Evolutionary conservation across 2,888 invertebrate species (phyloP).

Genomic region (Plusia festucae): DNA sequence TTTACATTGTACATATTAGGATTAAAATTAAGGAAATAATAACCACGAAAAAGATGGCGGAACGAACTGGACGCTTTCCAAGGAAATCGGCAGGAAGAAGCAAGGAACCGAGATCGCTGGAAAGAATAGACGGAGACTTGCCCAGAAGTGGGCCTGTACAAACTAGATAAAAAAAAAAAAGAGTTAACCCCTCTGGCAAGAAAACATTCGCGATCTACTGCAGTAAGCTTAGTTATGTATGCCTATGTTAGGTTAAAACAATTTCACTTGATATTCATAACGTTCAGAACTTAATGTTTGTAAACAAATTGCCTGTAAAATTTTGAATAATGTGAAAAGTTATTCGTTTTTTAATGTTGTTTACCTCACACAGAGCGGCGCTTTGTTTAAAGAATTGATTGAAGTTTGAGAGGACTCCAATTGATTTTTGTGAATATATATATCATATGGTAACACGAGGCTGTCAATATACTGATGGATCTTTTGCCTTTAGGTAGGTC

Average conservation of each 20-base stretch:
- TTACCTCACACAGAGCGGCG: slow-evolving; percentile 28
- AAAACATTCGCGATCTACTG: too few relatives aligned
- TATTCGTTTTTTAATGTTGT: slow-evolving; percentile 28
- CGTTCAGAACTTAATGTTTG: not conserved
- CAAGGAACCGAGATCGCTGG: too few relatives aligned
- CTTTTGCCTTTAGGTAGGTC: too few relatives aligned
- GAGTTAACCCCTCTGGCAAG: too few relatives aligned
- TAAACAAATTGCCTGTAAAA: slow-evolving; percentile 15
- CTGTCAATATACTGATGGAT: not conserved
- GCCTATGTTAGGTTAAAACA: not conserved
- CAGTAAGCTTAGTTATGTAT: not conserved
- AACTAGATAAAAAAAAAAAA: too few relatives aligned
- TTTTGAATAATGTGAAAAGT: slow-evolving; percentile 18
- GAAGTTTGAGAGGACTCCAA: slow-evolving; percentile 26
- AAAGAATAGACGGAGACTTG: too few relatives aligned
- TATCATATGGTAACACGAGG: slow-evolving; percentile 11
- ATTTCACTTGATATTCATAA: slow-evolving; percentile 17
- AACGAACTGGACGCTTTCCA: too few relatives aligned
- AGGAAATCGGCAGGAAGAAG: too few relatives aligned
- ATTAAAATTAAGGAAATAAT: too few relatives aligned
- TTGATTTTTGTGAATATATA: slow-evolving; percentile 50
- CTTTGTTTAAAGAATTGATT: slow-evolving; percentile 21
- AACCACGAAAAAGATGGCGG: too few relatives aligned
- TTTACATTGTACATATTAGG: too few relatives aligned
- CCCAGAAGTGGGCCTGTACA: too few relatives aligned